Base-by-base conservation (phyloP, 1,140 invertebrate species). In the Brachionus asplanchnoidis region DNA sequence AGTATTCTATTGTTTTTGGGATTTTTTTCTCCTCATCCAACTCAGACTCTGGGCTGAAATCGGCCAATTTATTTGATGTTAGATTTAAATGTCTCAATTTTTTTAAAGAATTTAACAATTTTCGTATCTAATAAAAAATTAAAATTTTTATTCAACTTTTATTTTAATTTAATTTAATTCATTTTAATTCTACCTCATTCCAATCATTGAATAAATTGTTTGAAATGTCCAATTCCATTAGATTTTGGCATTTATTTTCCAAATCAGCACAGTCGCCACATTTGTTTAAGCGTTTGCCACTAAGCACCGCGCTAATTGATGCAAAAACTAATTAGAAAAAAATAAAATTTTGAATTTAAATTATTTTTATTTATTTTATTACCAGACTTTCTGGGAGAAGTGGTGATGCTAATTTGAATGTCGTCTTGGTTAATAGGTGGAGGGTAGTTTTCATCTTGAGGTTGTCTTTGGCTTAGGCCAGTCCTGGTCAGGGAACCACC, bases 331-430 rank as follows among this genome's bases (percentile, higher is more conserved):
- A n/a, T 7, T 11, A 77, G 32, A 77, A 50, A 46, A 26, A 17
- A 23, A 11, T 4, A 1, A 75, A 20, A 5, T 46, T 20, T 44
- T 17, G 44, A 20, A 14, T 32, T 14, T 40, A 12, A 32, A n/a
- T 14, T 36, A n/a, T 23, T 44, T 44, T 11, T 8, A n/a, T n/a
- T 17, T 44, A 75, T 46, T 44, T 20, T 0, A 44, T 44, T 77
- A 77, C 73, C 73, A 32, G 73, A 46, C n/a, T 77, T 77, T 53
- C 73, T 77, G 1, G 73, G 73, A 6, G 73, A 77, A 11, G 73
- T 77, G 3, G 6, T 77, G 9, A 77, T 50, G 23, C 17, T 26
- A 46, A 77, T 77, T 77, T 77, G 42, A 50, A 77, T 46, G 46
- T 77, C 73, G 26, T 23, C 26, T 23, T 77, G 42, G 2, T 20